A percentile compares a stretch with the other conserved stretches of the same genome.
These are phyloP conservation scores for Cremastobaeus sp. DNA, from an alignment of 2,888 invertebrate genomes.

Conservation along the genomic window DNA sequence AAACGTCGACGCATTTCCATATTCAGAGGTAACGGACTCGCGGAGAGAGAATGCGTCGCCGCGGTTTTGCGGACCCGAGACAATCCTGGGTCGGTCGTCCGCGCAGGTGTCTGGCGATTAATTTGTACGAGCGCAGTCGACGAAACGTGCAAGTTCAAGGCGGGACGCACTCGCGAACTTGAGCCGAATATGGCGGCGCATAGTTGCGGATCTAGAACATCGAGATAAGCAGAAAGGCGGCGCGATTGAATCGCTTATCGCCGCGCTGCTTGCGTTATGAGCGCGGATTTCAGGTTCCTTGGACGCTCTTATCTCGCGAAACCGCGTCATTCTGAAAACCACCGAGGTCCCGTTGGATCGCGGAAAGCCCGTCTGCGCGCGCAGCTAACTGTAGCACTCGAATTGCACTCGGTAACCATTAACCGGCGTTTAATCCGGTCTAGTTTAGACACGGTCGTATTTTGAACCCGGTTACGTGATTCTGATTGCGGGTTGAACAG, in stretches of 20 bases:
- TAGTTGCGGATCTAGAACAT: slow-evolving; percentile 48
- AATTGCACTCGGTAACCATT: slow-evolving; percentile 57
- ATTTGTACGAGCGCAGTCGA: slow-evolving; percentile 55
- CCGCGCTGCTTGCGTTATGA: slow-evolving; percentile 47
- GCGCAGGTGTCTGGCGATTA: slow-evolving; percentile 35
- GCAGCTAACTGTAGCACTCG: slow-evolving; percentile 64
- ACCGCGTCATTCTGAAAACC: slow-evolving; percentile 8
- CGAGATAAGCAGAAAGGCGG: slow-evolving; percentile 37
- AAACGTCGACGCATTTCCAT: slow-evolving; percentile 20
- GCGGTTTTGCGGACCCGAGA: neutral
- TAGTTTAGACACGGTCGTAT: slow-evolving; percentile 63
- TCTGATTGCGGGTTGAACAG: slow-evolving; percentile 69
- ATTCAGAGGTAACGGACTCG: too few species aligned
- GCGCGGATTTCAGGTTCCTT: neutral
- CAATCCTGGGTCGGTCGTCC: slow-evolving; percentile 7
- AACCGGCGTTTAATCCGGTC: slow-evolving; percentile 63
- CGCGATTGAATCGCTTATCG: slow-evolving; percentile 52
- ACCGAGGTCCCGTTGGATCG: slow-evolving; percentile 65
- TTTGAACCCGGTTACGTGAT: slow-evolving; percentile 65
- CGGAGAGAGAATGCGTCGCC: slow-evolving; percentile 26
- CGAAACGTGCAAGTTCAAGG: slow-evolving; percentile 64
- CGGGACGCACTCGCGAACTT: slow-evolving; percentile 29
- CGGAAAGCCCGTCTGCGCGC: slow-evolving; percentile 67
- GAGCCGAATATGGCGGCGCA: slow-evolving; percentile 36
- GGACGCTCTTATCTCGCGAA: neutral